Evolutionary conservation across 1,140 invertebrate genomes (phyloP).

Genomic region (Eciton burchellii): DNA sequence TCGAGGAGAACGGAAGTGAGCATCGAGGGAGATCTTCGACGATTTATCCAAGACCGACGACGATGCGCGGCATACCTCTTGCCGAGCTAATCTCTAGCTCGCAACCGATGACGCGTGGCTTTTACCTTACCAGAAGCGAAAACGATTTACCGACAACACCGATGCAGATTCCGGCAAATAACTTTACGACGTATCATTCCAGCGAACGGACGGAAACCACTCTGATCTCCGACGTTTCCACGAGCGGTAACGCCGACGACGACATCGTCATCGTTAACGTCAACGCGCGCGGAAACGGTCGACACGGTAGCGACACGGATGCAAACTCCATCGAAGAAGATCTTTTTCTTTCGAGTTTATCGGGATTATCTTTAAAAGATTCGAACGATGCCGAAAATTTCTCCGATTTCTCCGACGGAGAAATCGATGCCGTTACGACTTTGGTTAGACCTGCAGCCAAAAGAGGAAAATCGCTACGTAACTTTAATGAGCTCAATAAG

Average conservation of each 20-base stretch:
- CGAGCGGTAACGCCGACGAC: not conserved
- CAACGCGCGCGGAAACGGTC: not conserved
- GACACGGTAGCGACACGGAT: not conserved
- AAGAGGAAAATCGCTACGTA: not conserved
- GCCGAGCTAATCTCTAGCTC: not conserved
- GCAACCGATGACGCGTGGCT: slow-evolving; percentile 64
- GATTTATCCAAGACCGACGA: slow-evolving; percentile 61
- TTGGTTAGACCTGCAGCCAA: not conserved
- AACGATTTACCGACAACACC: not conserved
- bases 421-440: not conserved
- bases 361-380: not conserved
- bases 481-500: not conserved
- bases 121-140: slow-evolving; percentile 76
- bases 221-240: not conserved
- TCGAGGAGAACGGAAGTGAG: slow-evolving; percentile 33
- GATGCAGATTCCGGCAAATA: not conserved
- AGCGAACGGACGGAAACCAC: not conserved
- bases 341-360: not conserved
- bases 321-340: not conserved
- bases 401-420: not conserved
- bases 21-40: slow-evolving; percentile 25
- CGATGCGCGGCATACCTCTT: slow-evolving; percentile 62
- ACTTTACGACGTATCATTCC: not conserved
- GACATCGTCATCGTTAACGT: not conserved
- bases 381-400: not conserved